Conservation (phyloP, 2,888 invertebrate genomes). For the Parasteatoda lunata region DNA sequence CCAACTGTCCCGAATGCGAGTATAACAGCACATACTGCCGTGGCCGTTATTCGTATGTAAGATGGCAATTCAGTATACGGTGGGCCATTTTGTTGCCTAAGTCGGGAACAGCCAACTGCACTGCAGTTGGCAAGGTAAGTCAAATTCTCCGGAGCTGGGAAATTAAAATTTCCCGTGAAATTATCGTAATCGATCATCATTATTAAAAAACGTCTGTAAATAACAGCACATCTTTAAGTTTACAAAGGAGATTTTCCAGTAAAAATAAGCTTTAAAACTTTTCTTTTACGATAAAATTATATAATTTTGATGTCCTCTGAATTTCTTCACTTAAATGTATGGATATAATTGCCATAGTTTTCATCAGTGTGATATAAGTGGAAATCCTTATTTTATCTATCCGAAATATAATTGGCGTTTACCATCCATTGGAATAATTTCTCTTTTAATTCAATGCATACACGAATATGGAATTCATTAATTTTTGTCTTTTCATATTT, state of each 20-base stretch:
- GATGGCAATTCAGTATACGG: constrained; percentile 80
- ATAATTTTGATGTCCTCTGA: no score
- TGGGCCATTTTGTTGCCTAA: not conserved
- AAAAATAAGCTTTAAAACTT: no score
- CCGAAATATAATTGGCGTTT: no score
- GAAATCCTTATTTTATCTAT: no score
- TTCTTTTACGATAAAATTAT: no score
- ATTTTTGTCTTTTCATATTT: no score
- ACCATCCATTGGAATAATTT: no score
- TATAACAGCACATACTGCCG: constrained; percentile 89
- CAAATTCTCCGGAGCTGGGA: constrained; percentile 50
- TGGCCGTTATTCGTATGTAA: constrained; percentile 90
- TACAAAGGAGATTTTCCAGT: not conserved
- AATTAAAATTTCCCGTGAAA: not conserved
- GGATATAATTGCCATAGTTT: no score
- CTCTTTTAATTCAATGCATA: no score
- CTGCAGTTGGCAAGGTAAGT: constrained; percentile 47
- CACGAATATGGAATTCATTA: no score
- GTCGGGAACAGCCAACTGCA: constrained; percentile 9
- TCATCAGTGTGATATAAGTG: no score
- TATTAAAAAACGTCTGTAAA: not conserved
- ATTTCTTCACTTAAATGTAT: no score
- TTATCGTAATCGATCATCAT: constrained; percentile 60
- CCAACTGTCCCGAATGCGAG: constrained; percentile 93
- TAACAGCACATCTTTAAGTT: not conserved